Percentiles rank a stretch among this genome's conserved stretches.
phyloP scores from a whole-genome alignment of 2,113 vertebrate genomes.

The Xenopus tropicalis region UCB_Xtro_10.0 CM004443.2:98326501-98327000 shows the following conservation, averaged over 20 bases:
- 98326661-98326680: slow-evolving; percentile 87
- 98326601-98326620: slow-evolving; percentile 93
- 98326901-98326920: too few relatives aligned
- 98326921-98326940: too few relatives aligned
- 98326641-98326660: slow-evolving; percentile 86
- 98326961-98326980: too few relatives aligned
- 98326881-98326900: too few relatives aligned
- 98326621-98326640: slow-evolving; percentile 95
- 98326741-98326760: background rate
- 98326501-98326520: slow-evolving; percentile 51
- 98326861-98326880: too few relatives aligned
- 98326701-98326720: background rate
- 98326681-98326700: slow-evolving; percentile 73
- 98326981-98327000: too few relatives aligned
- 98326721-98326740: background rate
- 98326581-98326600: slow-evolving; percentile 83
- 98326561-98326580: slow-evolving; percentile 71
- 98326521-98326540: slow-evolving; percentile 49
- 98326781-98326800: too few relatives aligned
- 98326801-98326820: too few relatives aligned
- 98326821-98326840: too few relatives aligned
- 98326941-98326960: too few relatives aligned
- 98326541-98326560: slow-evolving; percentile 42
- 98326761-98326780: too few relatives aligned
- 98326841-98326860: too few relatives aligned